Evolutionary conservation across 1,140 invertebrate genomes (phyloP), one percentile per base, ranked within the genome.

Genomic region (Cydia strobilella): DNA sequence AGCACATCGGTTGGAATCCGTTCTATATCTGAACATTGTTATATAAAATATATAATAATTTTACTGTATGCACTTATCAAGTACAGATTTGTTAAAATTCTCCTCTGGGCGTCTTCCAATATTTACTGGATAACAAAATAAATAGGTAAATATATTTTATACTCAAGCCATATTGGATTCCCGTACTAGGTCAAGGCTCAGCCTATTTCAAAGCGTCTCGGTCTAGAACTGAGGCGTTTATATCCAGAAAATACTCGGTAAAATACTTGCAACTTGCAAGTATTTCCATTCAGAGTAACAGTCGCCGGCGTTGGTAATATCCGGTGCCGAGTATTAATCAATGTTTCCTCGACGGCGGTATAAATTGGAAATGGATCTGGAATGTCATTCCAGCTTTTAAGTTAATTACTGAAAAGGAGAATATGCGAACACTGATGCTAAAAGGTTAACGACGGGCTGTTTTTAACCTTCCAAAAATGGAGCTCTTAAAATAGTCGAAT

Each of bases 341-440:
- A 59, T 59, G 54, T 23, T 59, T 59, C 54, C 54, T 59, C 18
- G 48, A 15, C n/a, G 18, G 54, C 54, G 54, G 54, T 59, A 23
- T 59, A 59, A 59, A 59, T 59, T 23, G 54, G 54, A 59, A 59
- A 59, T 59, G 20, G 54, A 59, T 59, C 54, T 59, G 54, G 54
- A 59, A 59, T 59, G 54, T 59, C 54, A 59, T 59, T 59, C 54
- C 54, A 59, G 54, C 54, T 59, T 59, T 59, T 59, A 59, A 59
- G 54, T 59, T 59, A 59, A 59, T 59, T 59, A 59, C 54, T 59
- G 54, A 23, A 59, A 54, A 23, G 54, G 18, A 59, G 54, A 23
- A 59, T 59, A 59, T 23, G 20, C 54, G 54, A 23, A 51, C n/a
- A 51, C n/a, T 59, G 18, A 59, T 59, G n/a, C 20, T 51, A 51